These are phyloP conservation scores for Balaenoptera acutorostrata DNA, from an alignment of 2,113 vertebrate species.

Conservation along the genomic window DNA sequence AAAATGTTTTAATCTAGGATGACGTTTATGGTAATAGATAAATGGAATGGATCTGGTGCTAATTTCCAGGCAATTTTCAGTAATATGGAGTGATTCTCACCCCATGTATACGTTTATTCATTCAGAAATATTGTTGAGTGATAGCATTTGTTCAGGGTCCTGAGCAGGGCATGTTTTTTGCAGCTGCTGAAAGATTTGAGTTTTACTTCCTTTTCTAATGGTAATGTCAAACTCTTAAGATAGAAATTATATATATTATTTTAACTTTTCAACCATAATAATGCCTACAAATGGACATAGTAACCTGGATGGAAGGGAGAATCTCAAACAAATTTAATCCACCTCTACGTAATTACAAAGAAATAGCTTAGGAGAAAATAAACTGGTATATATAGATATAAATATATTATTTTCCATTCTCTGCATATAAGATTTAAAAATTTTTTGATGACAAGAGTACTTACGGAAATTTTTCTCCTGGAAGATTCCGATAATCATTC, in stretches of 20 bases:
- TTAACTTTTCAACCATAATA: neutral
- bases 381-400: neutral
- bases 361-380: neutral
- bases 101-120: neutral
- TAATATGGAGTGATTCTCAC: neutral
- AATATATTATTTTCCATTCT: neutral
- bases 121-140: neutral
- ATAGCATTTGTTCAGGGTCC: neutral
- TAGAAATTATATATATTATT: neutral
- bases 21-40: neutral
- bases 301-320: neutral
- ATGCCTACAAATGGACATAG: neutral
- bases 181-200: neutral
- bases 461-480: neutral
- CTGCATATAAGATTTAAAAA: neutral
- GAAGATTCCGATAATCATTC: neutral
- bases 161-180: neutral
- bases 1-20: neutral
- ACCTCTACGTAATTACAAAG: neutral
- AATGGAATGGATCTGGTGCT: neutral
- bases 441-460: neutral
- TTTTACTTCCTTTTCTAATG: neutral
- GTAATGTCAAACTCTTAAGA: neutral
- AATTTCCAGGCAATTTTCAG: neutral
- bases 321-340: neutral